Evolutionary conservation across 92 coral and sea anemone genomes (phyloP).

Genomic region (Desmophyllum pertusum): DNA sequence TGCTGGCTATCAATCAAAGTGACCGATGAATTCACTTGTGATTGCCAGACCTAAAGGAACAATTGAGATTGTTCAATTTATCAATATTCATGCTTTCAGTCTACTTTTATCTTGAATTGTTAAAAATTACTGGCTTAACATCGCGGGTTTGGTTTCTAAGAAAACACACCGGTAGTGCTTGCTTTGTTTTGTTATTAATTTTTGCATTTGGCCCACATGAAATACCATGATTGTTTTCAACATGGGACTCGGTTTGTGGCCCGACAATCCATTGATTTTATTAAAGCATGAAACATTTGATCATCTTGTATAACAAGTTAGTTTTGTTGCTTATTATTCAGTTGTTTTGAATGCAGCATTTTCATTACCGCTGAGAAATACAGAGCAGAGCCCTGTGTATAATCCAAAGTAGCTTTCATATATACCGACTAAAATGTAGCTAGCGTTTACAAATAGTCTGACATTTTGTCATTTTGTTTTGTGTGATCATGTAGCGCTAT

Average conservation of each 20-base stretch:
- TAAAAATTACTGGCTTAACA: background rate
- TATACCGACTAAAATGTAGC: conserved; percentile 14
- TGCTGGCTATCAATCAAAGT: conserved; percentile 8
- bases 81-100: background rate
- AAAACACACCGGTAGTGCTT: background rate
- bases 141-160: background rate
- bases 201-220: background rate
- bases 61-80: background rate
- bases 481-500: background rate
- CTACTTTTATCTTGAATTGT: background rate
- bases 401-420: conserved; percentile 2
- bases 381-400: conserved; percentile 13
- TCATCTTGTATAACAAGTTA: conserved; percentile 15
- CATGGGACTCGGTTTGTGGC: background rate
- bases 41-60: background rate
- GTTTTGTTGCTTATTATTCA: background rate
- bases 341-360: background rate
- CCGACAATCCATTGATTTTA: background rate
- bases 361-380: background rate
- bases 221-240: background rate
- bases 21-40: background rate
- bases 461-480: conserved; percentile 10
- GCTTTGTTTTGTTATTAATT: background rate
- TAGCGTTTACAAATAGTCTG: conserved; percentile 4
- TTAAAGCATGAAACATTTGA: background rate